A percentile compares a stretch with the other conserved stretches of the same genome.
These are phyloP conservation scores for Acronicta alni DNA, from an alignment of 2,888 invertebrate genomes.

Conservation along the genomic window DNA sequence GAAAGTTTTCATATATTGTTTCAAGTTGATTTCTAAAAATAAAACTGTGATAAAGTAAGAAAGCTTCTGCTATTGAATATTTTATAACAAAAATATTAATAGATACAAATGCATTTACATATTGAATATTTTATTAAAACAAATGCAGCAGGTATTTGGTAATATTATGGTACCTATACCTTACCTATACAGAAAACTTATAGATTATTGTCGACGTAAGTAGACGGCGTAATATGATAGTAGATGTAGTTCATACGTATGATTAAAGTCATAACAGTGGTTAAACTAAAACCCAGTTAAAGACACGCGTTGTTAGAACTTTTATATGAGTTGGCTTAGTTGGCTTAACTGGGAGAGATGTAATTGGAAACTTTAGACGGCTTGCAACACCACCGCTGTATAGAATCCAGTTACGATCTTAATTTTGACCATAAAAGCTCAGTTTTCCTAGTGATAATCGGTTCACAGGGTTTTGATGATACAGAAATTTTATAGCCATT, in stretches of 20 bases:
- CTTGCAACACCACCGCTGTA: slow-evolving; percentile 65
- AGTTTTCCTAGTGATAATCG: slow-evolving; percentile 57
- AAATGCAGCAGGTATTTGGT: no score
- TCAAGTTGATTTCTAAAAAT: slow-evolving; percentile 14
- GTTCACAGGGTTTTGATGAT: slow-evolving; percentile 41
- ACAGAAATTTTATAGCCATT: slow-evolving; percentile 12
- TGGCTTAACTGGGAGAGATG: slow-evolving; percentile 82
- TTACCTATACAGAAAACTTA: neutral
- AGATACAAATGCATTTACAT: no score
- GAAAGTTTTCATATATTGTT: slow-evolving; percentile 26
- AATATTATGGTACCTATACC: no score
- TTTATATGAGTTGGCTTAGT: slow-evolving; percentile 86
- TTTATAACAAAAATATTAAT: no score
- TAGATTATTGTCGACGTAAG: neutral
- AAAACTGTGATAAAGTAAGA: neutral
- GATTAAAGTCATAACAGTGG: slow-evolving; percentile 60
- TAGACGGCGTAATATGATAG: neutral
- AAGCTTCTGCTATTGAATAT: no score
- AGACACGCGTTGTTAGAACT: slow-evolving; percentile 80
- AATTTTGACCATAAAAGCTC: slow-evolving; percentile 75
- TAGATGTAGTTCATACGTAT: slow-evolving; percentile 23
- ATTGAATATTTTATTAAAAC: no score
- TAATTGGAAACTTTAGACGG: slow-evolving; percentile 86
- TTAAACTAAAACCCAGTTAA: slow-evolving; percentile 65
- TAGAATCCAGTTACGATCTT: slow-evolving; percentile 71